Conservation (phyloP, 2,113 vertebrate species). For the Amazona guildingii region DNA sequence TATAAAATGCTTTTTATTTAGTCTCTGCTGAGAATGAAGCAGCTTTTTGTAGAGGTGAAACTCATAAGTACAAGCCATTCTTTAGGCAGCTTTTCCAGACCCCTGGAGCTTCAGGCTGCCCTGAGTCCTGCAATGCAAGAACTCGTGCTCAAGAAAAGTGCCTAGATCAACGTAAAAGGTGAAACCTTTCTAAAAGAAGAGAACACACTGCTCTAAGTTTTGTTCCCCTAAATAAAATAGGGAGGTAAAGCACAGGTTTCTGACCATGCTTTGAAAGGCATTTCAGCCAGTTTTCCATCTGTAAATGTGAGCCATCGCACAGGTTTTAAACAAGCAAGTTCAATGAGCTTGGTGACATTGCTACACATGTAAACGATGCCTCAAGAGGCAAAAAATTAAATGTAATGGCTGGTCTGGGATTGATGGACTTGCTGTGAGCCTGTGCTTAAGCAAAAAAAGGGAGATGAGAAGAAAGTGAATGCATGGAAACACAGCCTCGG, state of each 20-base stretch:
- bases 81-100: not conserved
- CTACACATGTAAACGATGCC: not conserved
- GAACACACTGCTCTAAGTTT: not conserved
- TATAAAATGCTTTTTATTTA: not conserved
- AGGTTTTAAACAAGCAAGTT: constrained; percentile 22
- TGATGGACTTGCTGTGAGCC: not conserved
- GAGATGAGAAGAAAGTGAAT: not conserved
- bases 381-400: not conserved
- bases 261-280: constrained; percentile 7
- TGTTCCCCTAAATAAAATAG: constrained; percentile 62
- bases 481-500: not conserved
- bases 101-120: not conserved
- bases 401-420: not conserved
- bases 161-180: not conserved
- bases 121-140: not conserved
- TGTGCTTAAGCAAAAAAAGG: not conserved
- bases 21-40: not conserved
- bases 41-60: not conserved
- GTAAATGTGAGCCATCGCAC: not conserved
- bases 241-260: constrained; percentile 63
- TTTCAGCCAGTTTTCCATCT: not conserved
- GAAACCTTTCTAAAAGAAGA: not conserved
- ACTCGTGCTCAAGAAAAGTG: not conserved
- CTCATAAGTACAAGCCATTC: not conserved
- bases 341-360: not conserved